These are phyloP conservation scores for Bradypodion ventrale DNA, from an alignment of 2,797 vertebrate genomes.

Conservation along the genomic window DNA sequence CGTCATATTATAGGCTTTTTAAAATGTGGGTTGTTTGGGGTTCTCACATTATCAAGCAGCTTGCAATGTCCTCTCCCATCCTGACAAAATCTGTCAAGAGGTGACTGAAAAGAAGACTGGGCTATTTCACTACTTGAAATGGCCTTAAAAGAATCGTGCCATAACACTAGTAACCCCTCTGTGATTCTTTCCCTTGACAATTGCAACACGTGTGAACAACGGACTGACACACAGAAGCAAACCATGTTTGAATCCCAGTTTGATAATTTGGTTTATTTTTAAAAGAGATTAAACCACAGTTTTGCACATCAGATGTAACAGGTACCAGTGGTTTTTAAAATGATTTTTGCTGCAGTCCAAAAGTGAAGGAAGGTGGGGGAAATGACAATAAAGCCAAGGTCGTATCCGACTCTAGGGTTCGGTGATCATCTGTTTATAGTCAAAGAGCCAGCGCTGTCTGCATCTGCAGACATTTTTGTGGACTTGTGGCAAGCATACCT, in stretches of 20 bases:
- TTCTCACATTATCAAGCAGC: too few species aligned
- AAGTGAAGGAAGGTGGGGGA: not conserved
- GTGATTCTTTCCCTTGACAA: not conserved
- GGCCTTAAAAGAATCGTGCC: not conserved
- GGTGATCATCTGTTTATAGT: too few species aligned
- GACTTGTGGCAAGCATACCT: too few species aligned
- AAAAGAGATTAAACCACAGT: not conserved
- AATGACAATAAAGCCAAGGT: too few species aligned
- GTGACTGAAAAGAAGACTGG: not conserved
- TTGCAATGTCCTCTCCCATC: too few species aligned
- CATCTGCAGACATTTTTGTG: too few species aligned
- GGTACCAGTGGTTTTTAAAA: not conserved
- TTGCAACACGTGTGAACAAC: not conserved
- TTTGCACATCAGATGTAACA: not conserved
- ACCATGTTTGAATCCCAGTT: not conserved
- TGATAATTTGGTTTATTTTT: not conserved
- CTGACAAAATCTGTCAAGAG: too few species aligned
- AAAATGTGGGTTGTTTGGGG: not conserved
- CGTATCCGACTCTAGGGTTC: too few species aligned
- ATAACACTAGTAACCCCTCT: not conserved
- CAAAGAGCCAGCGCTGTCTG: too few species aligned
- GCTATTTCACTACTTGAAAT: not conserved
- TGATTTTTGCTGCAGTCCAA: too few species aligned
- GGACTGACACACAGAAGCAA: not conserved
- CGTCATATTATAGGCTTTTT: too few species aligned